Evolutionary conservation across 1,140 invertebrate genomes (phyloP).

Genomic region (Hyposmocoma kahamanoa): DNA sequence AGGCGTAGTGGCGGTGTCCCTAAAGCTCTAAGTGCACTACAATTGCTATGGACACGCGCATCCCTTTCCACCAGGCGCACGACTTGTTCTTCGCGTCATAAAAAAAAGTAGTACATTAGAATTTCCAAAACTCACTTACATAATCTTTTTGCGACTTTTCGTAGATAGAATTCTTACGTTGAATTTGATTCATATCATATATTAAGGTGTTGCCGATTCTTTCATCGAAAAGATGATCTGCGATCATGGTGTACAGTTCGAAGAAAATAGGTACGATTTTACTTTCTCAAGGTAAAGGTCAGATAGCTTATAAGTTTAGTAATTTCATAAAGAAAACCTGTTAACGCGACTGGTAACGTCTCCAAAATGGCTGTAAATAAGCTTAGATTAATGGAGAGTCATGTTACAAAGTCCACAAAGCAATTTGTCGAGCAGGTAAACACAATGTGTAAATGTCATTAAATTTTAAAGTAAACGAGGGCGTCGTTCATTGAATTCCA

Average conservation of each 20-base stretch:
- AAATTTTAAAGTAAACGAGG: conserved; percentile 56
- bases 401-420: no score
- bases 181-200: conserved; percentile 53
- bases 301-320: no score
- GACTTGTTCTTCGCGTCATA: no score
- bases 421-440: conserved; percentile 40
- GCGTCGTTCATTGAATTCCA: conserved; percentile 38
- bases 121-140: conserved; percentile 49
- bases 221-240: conserved; percentile 58
- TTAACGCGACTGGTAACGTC: no score
- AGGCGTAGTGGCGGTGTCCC: no score
- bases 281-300: no score
- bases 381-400: conserved; percentile 13
- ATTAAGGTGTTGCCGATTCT: conserved; percentile 45
- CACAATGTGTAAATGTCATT: conserved; percentile 52
- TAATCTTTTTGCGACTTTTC: conserved; percentile 53
- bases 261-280: no score
- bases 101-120: neutral
- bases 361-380: neutral
- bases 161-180: conserved; percentile 34
- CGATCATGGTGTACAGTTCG: conserved; percentile 28
- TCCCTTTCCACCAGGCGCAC: no score
- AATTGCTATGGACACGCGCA: no score
- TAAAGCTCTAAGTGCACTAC: neutral
- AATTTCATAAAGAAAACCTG: no score